Evolutionary conservation across 2,888 invertebrate genomes (phyloP).

Genomic region (Orgyia antiqua): DNA sequence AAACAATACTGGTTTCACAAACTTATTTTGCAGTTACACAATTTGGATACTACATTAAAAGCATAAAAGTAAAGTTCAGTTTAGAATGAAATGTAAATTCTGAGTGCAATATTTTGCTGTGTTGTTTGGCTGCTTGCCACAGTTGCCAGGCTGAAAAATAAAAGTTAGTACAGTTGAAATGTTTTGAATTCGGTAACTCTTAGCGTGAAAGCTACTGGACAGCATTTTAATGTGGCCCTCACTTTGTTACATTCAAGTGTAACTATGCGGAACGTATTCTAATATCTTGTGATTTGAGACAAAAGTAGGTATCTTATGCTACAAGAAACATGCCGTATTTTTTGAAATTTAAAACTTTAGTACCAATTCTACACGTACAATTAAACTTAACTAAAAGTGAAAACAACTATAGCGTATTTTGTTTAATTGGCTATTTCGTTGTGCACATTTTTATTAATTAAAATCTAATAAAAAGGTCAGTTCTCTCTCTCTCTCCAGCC

Average conservation of each 20-base stretch:
- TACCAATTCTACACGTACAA: no score
- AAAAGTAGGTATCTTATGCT: no score
- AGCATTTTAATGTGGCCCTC: constrained; percentile 7
- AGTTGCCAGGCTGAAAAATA: constrained; percentile 49
- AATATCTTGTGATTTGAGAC: no score
- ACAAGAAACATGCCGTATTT: no score
- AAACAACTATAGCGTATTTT: no score
- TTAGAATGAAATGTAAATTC: constrained; percentile 12
- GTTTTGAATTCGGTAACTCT: constrained; percentile 50
- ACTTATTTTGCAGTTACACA: constrained; percentile 20
- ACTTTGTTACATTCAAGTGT: background rate
- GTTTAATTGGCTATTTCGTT: no score
- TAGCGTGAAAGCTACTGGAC: constrained; percentile 7
- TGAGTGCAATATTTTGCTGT: constrained; percentile 22
- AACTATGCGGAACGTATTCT: constrained; percentile 1
- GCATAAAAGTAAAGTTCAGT: constrained; percentile 21
- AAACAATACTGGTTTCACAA: constrained; percentile 51
- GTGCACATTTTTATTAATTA: no score
- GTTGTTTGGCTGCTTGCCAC: constrained; percentile 59
- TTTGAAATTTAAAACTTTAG: no score
- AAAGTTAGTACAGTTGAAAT: constrained; percentile 57
- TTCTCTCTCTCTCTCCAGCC: no score
- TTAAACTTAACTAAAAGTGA: no score
- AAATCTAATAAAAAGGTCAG: no score
- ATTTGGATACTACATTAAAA: constrained; percentile 21